Evolutionary conservation across 2,797 vertebrate species (phyloP).

Genomic region (Xenentodon cancila): DNA sequence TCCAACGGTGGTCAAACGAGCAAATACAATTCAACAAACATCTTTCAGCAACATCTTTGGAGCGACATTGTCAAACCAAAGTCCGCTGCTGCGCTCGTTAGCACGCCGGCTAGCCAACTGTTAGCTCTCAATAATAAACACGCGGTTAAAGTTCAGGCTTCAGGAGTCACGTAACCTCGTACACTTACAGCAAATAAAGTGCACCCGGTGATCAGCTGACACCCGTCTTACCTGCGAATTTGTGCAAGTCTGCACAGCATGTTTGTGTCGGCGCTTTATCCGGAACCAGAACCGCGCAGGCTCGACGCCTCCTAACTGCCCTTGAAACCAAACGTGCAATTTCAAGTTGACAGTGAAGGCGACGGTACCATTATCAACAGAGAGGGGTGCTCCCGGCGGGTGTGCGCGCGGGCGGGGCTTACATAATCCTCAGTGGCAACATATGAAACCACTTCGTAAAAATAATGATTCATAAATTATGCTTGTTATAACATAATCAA

Average conservation of each 20-base stretch:
- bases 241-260: slow-evolving; percentile 80
- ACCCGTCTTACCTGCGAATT: slow-evolving; percentile 80
- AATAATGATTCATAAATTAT: too few relatives aligned
- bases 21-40: background rate
- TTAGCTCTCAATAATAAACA: slow-evolving; percentile 40
- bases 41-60: background rate
- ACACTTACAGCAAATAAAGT: background rate
- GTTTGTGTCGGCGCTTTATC: slow-evolving; percentile 22
- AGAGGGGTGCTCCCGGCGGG: slow-evolving; percentile 15
- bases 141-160: slow-evolving; percentile 35
- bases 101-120: slow-evolving; percentile 41
- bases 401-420: background rate
- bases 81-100: slow-evolving; percentile 49
- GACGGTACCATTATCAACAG: slow-evolving; percentile 66
- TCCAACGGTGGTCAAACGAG: background rate
- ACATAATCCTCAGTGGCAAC: too few relatives aligned
- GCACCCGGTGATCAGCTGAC: background rate
- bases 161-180: background rate
- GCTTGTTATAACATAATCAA: too few relatives aligned
- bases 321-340: slow-evolving; percentile 78
- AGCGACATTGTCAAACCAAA: slow-evolving; percentile 43
- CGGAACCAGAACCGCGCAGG: fast-evolving
- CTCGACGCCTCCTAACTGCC: slow-evolving; percentile 57
- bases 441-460: too few relatives aligned
- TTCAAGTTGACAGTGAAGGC: slow-evolving; percentile 60